Conservation (phyloP, 1,140 invertebrate species). For the Hylaeus anthracinus region DNA sequence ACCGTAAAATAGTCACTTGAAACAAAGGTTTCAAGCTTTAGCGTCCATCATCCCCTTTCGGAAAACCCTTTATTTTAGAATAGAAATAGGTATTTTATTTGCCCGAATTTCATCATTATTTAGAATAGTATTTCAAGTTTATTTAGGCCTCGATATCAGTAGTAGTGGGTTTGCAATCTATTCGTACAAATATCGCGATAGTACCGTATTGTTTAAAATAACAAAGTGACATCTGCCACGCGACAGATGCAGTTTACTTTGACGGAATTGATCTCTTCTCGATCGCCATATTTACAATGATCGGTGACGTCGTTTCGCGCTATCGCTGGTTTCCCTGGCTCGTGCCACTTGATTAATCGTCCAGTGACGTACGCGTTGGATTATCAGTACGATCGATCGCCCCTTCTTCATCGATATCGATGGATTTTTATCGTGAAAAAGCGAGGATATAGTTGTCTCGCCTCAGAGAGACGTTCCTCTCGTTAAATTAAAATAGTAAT, state of each 20-base stretch:
- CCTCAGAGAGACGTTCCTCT: background rate
- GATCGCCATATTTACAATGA: slow-evolving; percentile 32
- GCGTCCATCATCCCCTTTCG: too few relatives aligned
- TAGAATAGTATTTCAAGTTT: too few relatives aligned
- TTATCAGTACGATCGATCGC: slow-evolving; percentile 51
- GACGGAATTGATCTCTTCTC: slow-evolving; percentile 29
- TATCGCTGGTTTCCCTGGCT: slow-evolving; percentile 25
- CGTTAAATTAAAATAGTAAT: too few relatives aligned
- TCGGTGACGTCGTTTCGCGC: slow-evolving; percentile 36
- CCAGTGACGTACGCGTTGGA: slow-evolving; percentile 25
- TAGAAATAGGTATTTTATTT: too few relatives aligned
- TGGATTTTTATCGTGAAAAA: background rate
- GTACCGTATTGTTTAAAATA: background rate
- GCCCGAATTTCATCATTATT: too few relatives aligned
- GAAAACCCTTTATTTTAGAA: too few relatives aligned
- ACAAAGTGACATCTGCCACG: too few relatives aligned
- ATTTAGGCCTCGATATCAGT: too few relatives aligned
- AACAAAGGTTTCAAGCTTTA: too few relatives aligned
- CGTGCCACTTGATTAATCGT: slow-evolving; percentile 43
- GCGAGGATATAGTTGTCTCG: background rate
- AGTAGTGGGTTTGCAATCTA: too few relatives aligned
- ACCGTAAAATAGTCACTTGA: too few relatives aligned
- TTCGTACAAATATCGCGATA: too few relatives aligned
- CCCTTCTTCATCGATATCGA: slow-evolving; percentile 1
- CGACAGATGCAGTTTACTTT: background rate